Evolutionary conservation across 2,888 invertebrate species (phyloP).

Genomic region (Drosophila fungiperda): DNA sequence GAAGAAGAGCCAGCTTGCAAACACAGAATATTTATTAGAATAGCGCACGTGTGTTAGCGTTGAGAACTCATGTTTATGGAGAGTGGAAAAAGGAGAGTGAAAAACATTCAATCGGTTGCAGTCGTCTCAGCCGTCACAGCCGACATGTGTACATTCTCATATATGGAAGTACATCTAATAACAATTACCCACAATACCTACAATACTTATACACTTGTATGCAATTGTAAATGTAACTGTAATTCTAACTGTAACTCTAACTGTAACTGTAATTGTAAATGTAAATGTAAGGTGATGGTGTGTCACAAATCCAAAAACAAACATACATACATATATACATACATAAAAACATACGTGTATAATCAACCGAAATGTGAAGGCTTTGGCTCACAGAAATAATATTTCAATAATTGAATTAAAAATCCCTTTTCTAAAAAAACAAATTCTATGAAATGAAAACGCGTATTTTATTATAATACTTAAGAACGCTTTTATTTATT

Average conservation of each 20-base stretch:
- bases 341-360: slow-evolving; percentile 3
- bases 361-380: slow-evolving; percentile 14
- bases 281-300: background rate
- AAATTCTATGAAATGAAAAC: background rate
- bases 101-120: slow-evolving; percentile 1
- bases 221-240: slow-evolving; percentile 10
- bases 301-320: background rate
- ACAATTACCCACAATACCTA: slow-evolving; percentile 14
- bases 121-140: background rate
- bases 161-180: slow-evolving; percentile 11
- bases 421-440: slow-evolving; percentile 48
- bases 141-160: slow-evolving; percentile 10
- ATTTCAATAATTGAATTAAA: slow-evolving; percentile 48
- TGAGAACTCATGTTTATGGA: slow-evolving; percentile 7
- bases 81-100: background rate
- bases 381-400: slow-evolving; percentile 26
- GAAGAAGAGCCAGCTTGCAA: background rate
- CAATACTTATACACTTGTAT: slow-evolving; percentile 28
- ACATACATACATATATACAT: background rate
- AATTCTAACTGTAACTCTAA: slow-evolving; percentile 7
- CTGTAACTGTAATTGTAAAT: background rate
- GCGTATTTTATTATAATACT: slow-evolving; percentile 22
- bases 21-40: background rate
- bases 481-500: background rate
- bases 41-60: background rate